Percentiles rank a stretch among this genome's conserved stretches.
phyloP scores from a whole-genome alignment of 2,113 vertebrate species.

The Tragelaphus strepsiceros region DNA sequence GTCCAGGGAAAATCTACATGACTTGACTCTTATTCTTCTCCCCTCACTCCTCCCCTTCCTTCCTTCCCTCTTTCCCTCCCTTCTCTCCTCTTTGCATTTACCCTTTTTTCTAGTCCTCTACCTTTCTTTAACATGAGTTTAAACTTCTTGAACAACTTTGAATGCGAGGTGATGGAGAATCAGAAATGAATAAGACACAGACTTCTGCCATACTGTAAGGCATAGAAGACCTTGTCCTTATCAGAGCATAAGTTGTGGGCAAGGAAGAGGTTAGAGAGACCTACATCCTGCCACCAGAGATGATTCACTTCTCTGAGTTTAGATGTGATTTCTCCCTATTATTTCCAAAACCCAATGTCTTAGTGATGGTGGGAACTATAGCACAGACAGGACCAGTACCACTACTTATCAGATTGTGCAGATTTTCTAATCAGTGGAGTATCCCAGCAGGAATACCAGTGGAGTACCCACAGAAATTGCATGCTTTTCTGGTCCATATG shows the following conservation, averaged over 20 bases:
- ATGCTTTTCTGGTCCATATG: background rate
- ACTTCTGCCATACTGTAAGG: background rate
- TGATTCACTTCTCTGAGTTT: background rate
- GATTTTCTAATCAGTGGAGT: background rate
- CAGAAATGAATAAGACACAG: background rate
- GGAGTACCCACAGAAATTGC: background rate
- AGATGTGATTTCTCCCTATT: background rate
- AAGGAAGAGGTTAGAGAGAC: background rate
- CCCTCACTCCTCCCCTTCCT: background rate
- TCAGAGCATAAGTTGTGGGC: background rate
- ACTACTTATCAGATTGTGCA: background rate
- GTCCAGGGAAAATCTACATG: background rate
- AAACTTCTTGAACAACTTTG: background rate
- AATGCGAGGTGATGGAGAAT: background rate
- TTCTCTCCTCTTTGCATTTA: background rate
- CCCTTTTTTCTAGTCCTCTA: background rate
- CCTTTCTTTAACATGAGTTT: background rate
- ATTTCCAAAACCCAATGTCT: background rate
- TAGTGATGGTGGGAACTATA: background rate
- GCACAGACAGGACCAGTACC: background rate
- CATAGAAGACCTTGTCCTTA: background rate
- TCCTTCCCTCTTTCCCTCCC: background rate
- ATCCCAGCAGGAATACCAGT: background rate
- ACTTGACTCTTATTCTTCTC: background rate
- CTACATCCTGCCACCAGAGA: background rate